Base-by-base conservation (phyloP, 2,888 invertebrate genomes). In the Ethmia dodecea region DNA sequence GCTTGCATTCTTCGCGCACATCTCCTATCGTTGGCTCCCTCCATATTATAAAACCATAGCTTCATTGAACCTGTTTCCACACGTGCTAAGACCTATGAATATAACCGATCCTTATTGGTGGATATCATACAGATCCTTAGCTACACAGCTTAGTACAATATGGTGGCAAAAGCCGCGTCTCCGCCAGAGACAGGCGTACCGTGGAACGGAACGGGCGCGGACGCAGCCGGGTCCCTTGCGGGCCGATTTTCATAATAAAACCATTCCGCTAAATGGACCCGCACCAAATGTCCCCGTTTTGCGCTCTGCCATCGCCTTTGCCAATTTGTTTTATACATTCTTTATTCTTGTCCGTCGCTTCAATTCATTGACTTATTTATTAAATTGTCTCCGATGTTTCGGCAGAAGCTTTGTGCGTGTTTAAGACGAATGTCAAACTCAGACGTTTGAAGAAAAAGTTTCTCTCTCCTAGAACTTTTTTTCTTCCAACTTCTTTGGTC, bases 181-280 rank as follows among this genome's bases (percentile, higher is more conserved):
- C n/a, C n/a, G n/a, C n/a, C n/a, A n/a, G n/a, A n/a, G n/a, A n/a
- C n/a, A n/a, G n/a, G n/a, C n/a, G 22, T 22, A n/a, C 9, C 22
- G 22, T 4, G 8, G n/a, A 15, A 13, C 3, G 37, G 33, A 38
- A 32, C 30, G 18, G 34, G 29, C 34, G 43, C 40, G 41, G 33
- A 22, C 36, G 42, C 31, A 33, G 40, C 30, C 41, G 38, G 40
- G 49, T 58, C 65, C 61, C 70, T 55, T 36, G 55, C 45, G 64
- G 52, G 38, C 49, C 64, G 56, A 73, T 78, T 76, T 77, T 77
- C 73, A 77, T 77, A 76, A 76, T 78, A 76, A 74, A 74, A 70
- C 69, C 70, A 72, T 76, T 65, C 53, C 55, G 54, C 60, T 71
- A 76, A 76, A 72, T 70, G 67, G 68, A 60, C 66, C 65, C 65